phyloP scores from a whole-genome alignment of 1,140 invertebrate species.

The Solenopsis fugax region DNA sequence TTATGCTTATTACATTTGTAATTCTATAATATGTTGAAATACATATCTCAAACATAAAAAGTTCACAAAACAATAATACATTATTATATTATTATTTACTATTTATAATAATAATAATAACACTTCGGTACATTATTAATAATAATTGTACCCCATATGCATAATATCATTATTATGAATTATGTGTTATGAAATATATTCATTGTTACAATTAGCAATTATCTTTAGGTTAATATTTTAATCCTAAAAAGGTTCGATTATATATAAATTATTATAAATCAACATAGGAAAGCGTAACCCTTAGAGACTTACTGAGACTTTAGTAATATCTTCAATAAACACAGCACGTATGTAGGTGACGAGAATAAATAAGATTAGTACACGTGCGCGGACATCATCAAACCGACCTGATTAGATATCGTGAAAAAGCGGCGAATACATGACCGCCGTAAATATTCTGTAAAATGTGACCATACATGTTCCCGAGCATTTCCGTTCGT shows the following conservation, averaged over 20 bases:
- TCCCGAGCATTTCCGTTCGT: constrained; percentile 40
- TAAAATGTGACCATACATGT: constrained; percentile 27
- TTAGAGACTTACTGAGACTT: not conserved
- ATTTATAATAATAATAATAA: constrained; percentile 22
- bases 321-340: constrained; percentile 20
- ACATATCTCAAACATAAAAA: not conserved
- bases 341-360: constrained; percentile 6
- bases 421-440: constrained; percentile 33
- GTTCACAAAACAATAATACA: not conserved
- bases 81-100: constrained; percentile 2
- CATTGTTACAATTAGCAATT: not conserved
- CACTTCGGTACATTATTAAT: not conserved
- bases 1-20: not conserved
- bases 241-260: not conserved
- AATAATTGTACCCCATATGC: not conserved
- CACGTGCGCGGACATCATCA: constrained; percentile 34
- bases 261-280: not conserved
- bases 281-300: not conserved
- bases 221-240: not conserved
- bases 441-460: constrained; percentile 32
- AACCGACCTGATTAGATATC: constrained; percentile 76
- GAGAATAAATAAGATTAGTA: constrained; percentile 1
- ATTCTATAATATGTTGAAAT: not conserved
- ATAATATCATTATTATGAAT: not conserved
- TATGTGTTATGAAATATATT: not conserved